phyloP scores from a whole-genome alignment of 2,888 invertebrate species.

The Phengaris alcon region DNA sequence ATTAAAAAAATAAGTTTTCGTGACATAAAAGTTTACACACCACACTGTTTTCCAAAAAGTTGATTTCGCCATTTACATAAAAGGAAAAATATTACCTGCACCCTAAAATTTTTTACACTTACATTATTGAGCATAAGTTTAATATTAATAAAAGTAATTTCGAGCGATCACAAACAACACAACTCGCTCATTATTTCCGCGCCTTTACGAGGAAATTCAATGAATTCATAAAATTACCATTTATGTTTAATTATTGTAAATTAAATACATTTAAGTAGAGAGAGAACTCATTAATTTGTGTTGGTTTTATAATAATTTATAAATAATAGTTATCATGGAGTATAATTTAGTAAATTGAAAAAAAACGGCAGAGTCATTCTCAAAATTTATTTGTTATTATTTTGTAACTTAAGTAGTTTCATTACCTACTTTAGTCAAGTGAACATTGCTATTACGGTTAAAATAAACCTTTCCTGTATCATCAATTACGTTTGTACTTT shows the following conservation, averaged over 20 bases:
- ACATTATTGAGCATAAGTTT: background rate
- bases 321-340: conserved; percentile 1
- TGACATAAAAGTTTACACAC: too few species aligned
- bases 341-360: conserved; percentile 1
- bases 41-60: too few species aligned
- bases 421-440: too few species aligned
- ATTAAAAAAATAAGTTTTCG: too few species aligned
- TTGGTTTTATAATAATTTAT: conserved; percentile 19
- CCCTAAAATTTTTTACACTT: background rate
- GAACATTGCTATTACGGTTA: too few species aligned
- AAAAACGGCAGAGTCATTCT: conserved; percentile 6
- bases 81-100: too few species aligned
- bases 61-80: too few species aligned
- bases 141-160: conserved; percentile 18
- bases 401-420: too few species aligned
- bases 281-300: conserved; percentile 17
- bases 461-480: too few species aligned
- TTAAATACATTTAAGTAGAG: conserved; percentile 17
- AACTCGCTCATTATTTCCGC: conserved; percentile 5
- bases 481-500: too few species aligned
- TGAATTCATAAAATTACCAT: conserved; percentile 19
- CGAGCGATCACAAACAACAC: background rate
- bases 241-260: conserved; percentile 13
- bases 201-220: conserved; percentile 12
- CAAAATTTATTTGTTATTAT: background rate